Base-by-base conservation (phyloP, 2,113 vertebrate genomes). In the Tiliqua scincoides region DNA sequence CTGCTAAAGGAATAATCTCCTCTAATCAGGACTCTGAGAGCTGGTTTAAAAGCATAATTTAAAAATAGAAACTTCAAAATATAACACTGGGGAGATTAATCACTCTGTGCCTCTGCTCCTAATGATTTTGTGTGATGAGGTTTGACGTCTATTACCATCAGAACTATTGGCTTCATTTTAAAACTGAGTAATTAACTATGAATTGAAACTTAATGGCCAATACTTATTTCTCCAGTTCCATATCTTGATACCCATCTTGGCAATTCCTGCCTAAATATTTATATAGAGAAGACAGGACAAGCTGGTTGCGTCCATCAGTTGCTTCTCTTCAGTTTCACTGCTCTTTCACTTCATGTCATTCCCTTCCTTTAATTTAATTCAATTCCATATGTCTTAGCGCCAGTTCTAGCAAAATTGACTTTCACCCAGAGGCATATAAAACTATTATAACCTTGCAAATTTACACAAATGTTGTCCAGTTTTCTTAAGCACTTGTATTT, bases 261-360 rank as follows among this genome's bases (percentile, higher is more conserved):
- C 14, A 12, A 65, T 82, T 88, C 65, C 76, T 85, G 52, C 59
- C 71, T 79, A 79, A 88, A 77, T 88, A 89, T 76, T 85, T 74
- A 82, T 65, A 32, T 20, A 68, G n/a, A 30, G 4, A 48, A 48
- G 8, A 78, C 82, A 6, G 75, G 57, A 37, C 71, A 83, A 75
- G 52, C 10, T 78, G 83, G 21, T 81, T 6, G 1, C 30, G 25
- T 78, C 73, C 52, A 48, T 18, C 30, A 67, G 52, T 73, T 67
- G n/a, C 43, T 23, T 71, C 71, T 21, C 48, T n/a, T 30, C 23
- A 57, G 4, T 79, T 35, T 80, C 40, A 59, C 25, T 74, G 25
- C 62, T 82, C 10, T 23, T 32, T 40, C 32, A 25, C 9, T 82
- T 71, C 67, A 37, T 79, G 57, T 23, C 63, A n/a, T n/a, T 2